Percentiles rank a stretch among this genome's conserved stretches.
Conservation (phyloP, 2,113 vertebrate species). For the Oryctolagus cuniculus region mOryCun1.1 NC_091434.1:10751501-10752000, state of each 20-base stretch:
- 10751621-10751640: neutral
- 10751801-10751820: slow-evolving; percentile 9
- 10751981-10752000: neutral
- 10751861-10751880: slow-evolving; percentile 9
- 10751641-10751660: neutral
- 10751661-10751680: neutral
- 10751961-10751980: slow-evolving; percentile 12
- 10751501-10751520: neutral
- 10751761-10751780: slow-evolving; percentile 7
- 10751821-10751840: neutral
- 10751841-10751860: neutral
- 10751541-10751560: neutral
- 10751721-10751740: too few relatives aligned
- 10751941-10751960: neutral
- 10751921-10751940: neutral
- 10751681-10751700: neutral
- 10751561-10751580: neutral
- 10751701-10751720: too few relatives aligned
- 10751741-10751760: neutral
- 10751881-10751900: neutral
- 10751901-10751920: neutral
- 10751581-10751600: neutral
- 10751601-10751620: neutral
- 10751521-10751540: neutral
- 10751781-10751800: neutral